Percentiles rank a stretch among this genome's conserved stretches.
Evolutionary conservation across 2,797 vertebrate species (phyloP).

Genomic region (Micrastur ruficollis): DNA sequence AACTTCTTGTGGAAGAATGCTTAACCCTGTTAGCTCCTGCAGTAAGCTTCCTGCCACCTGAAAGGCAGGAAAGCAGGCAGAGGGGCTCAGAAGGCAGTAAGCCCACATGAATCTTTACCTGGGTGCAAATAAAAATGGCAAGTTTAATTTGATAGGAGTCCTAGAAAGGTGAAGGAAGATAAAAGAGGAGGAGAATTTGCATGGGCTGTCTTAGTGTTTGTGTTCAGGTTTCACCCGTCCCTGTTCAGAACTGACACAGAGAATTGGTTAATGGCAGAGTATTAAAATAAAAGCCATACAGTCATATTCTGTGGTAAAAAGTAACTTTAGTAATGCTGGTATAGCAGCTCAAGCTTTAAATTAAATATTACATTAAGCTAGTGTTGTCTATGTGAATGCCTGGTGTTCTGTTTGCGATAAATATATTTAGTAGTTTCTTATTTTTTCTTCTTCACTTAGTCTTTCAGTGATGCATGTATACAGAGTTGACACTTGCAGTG

Average conservation of each 20-base stretch:
- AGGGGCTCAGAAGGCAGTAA: background rate
- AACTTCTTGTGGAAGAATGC: background rate
- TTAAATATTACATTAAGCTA: background rate
- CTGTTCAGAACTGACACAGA: background rate
- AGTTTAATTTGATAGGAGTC: background rate
- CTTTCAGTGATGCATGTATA: background rate
- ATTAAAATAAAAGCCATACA: background rate
- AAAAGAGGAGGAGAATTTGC: background rate
- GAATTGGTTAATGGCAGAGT: background rate
- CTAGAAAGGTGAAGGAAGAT: background rate
- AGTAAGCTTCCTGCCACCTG: background rate
- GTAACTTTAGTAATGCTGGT: background rate
- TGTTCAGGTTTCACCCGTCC: background rate
- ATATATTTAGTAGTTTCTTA: background rate
- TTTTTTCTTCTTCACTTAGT: background rate
- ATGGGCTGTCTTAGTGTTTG: background rate
- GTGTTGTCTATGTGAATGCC: background rate
- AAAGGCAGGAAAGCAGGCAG: background rate
- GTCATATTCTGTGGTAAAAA: background rate
- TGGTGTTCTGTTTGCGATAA: background rate
- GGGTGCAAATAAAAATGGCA: background rate
- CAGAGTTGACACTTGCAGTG: background rate
- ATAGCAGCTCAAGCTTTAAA: background rate
- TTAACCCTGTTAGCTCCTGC: background rate
- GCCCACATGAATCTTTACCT: background rate